phyloP scores from a whole-genome alignment of 2,113 vertebrate genomes.

The Pagrus major region DNA sequence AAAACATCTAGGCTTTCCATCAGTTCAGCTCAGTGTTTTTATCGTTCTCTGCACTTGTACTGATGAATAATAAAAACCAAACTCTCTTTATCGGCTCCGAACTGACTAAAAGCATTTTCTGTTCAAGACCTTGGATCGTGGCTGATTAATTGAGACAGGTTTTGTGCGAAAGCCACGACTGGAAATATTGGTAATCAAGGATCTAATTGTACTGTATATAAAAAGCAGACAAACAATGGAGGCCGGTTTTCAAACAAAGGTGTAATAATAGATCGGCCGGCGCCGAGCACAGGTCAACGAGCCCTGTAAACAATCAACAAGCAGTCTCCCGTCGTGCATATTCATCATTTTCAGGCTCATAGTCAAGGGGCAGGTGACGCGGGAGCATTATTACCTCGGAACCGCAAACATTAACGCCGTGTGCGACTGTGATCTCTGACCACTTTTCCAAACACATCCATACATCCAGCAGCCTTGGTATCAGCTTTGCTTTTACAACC shows the following conservation, averaged over 20 bases:
- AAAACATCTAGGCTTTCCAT: conserved; percentile 28
- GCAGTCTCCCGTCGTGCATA: conserved; percentile 27
- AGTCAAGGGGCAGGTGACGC: neutral
- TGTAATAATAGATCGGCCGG: conserved; percentile 6
- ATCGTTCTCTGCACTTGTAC: conserved; percentile 8
- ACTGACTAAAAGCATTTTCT: conserved; percentile 4
- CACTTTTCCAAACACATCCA: conserved; percentile 9
- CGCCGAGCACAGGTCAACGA: conserved; percentile 8
- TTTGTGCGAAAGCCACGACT: conserved; percentile 19
- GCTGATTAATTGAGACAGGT: conserved; percentile 18
- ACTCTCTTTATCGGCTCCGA: conserved; percentile 25
- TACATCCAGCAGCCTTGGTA: neutral
- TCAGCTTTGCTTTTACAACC: conserved; percentile 46
- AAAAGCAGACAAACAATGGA: conserved; percentile 36
- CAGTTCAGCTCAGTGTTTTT: conserved; percentile 20
- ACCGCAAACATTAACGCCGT: conserved; percentile 11
- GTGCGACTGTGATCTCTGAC: conserved; percentile 7
- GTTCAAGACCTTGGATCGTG: conserved; percentile 26
- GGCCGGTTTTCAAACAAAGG: conserved; percentile 24
- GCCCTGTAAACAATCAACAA: conserved; percentile 33
- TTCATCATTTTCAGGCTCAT: conserved; percentile 23
- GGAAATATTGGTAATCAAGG: conserved; percentile 24
- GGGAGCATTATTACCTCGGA: conserved; percentile 24
- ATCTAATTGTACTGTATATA: conserved; percentile 36
- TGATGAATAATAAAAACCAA: conserved; percentile 13